These are phyloP conservation scores for Nephrotoma appendiculata DNA, from an alignment of 2,888 invertebrate genomes.

Conservation along the genomic window DNA sequence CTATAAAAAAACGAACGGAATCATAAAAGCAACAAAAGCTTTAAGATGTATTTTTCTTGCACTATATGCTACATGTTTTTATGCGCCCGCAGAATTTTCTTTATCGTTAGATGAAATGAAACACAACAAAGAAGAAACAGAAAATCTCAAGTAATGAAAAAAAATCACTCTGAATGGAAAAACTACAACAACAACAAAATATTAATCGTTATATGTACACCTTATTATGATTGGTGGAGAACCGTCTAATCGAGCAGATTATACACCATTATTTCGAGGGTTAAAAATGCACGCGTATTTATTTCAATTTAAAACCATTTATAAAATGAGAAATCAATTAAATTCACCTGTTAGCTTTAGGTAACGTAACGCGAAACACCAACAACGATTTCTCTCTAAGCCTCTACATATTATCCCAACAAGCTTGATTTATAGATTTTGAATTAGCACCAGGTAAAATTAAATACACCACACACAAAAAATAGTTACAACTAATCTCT, in stretches of 20 bases:
- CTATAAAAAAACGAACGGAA: background rate
- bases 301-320: background rate
- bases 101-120: background rate
- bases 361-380: background rate
- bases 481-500: background rate
- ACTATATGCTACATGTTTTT: background rate
- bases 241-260: background rate
- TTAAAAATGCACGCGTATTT: background rate
- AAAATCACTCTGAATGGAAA: background rate
- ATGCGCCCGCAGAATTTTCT: background rate
- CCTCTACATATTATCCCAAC: too few species aligned
- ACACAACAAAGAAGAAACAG: background rate
- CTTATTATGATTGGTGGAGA: background rate
- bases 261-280: background rate
- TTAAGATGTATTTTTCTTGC: background rate
- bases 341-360: background rate
- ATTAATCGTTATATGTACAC: background rate
- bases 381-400: background rate
- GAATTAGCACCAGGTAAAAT: background rate
- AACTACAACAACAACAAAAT: background rate
- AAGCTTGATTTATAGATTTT: background rate
- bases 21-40: background rate
- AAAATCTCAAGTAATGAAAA: background rate
- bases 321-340: background rate
- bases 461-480: background rate